These are phyloP conservation scores for Pseudomugil gertrudae DNA, from an alignment of 2,797 vertebrate genomes.

Conservation along the genomic window DNA sequence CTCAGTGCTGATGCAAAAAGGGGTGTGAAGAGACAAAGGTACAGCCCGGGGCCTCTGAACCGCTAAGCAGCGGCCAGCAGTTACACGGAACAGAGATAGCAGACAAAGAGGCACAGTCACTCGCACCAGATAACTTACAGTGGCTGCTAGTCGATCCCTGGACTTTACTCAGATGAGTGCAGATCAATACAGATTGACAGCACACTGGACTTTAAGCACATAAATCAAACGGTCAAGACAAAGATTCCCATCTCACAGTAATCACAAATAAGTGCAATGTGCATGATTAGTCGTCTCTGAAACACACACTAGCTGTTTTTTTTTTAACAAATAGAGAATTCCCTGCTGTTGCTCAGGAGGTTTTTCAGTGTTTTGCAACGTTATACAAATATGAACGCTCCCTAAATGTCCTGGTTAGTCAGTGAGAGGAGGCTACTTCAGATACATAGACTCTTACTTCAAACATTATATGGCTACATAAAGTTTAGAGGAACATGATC, in stretches of 20 bases:
- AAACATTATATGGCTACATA: no score
- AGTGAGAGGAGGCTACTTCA: no score
- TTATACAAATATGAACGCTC: no score
- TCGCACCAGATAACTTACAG: constrained; percentile 54
- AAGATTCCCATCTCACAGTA: constrained; percentile 12
- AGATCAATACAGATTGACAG: constrained; percentile 58
- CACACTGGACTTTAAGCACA: constrained; percentile 64
- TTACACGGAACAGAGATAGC: constrained; percentile 42
- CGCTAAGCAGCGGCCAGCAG: constrained; percentile 44
- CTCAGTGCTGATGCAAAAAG: constrained; percentile 61
- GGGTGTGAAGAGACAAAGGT: constrained; percentile 80
- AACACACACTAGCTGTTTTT: no score
- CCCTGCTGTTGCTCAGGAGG: background rate
- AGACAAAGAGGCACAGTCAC: constrained; percentile 47
- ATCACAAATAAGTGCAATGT: background rate
- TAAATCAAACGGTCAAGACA: constrained; percentile 27
- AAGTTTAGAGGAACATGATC: constrained; percentile 3
- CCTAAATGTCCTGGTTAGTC: no score
- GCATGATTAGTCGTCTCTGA: background rate
- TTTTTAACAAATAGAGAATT: constrained; percentile 1
- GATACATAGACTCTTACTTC: no score
- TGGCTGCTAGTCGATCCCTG: constrained; percentile 45
- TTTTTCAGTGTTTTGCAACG: background rate
- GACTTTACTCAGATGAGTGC: constrained; percentile 67
- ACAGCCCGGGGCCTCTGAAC: constrained; percentile 47